Evolutionary conservation across 2,113 vertebrate species (phyloP), one percentile per base, ranked within the genome.

Genomic region (Sapajus apella): DNA sequence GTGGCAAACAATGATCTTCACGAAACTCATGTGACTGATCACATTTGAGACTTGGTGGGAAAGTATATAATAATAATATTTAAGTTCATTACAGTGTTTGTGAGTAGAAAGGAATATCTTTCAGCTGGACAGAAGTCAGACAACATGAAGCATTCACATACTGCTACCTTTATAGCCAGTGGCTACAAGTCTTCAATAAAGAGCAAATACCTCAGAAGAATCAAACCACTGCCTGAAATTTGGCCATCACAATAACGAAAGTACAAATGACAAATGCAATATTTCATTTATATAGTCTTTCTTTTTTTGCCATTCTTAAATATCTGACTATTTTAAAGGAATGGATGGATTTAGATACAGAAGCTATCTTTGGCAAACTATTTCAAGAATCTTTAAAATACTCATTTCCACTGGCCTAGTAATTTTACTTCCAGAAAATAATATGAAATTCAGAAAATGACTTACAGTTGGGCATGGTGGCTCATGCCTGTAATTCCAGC

Each of bases 401-500:
- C 10, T 81, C 37, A 61, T 95, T 77, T n/a, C n/a, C 25, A 68
- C 3, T 82, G 58, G 66, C 43, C 30, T 66, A 66, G 11, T 47
- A 17, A 81, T 86, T 95, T 83, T 82, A 90, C 23, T 93, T 90
- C 25, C 70, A 86, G 61, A 79, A 92, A 85, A 93, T 75, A 55
- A 73, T 61, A 58, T 1, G 86, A 82, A 86, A 95, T 70, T 90
- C 56, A 93, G 64, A 79, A 40, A 75, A 23, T 58, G 56, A 23
- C 56, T 58, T 23, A 58, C 23, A 58, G 8, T 23, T 9, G 23
- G 61, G 61, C 61, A 30, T 64, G 27, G 27, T 64, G 27, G 30
- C 61, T 64, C 61, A 64, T 0, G 61, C 11, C 5, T 64, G 61
- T 13, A 64, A 30, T 64, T 12, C 11, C 27, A 64, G 27, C 61